These are phyloP conservation scores for Aviceda subcristata DNA, from an alignment of 2,113 vertebrate species.

Conservation along the genomic window DNA sequence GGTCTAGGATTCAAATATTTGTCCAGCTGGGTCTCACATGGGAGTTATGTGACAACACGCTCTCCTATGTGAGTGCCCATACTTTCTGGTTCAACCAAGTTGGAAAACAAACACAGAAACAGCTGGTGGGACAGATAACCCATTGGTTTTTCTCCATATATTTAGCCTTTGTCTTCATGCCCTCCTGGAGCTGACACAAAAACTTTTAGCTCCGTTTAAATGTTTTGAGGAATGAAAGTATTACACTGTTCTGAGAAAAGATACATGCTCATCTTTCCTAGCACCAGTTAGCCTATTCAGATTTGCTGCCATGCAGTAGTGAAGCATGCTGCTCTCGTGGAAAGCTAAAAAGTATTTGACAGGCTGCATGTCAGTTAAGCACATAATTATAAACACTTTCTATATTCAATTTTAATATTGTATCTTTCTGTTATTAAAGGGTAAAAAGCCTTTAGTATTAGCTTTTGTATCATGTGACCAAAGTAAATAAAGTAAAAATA, in stretches of 20 bases:
- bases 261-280: background rate
- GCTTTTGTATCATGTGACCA: background rate
- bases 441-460: background rate
- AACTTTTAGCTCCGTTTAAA: background rate
- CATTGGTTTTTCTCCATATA: background rate
- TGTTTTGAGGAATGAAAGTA: background rate
- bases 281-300: background rate
- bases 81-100: background rate
- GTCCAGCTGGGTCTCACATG: background rate
- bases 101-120: background rate
- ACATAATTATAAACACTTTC: background rate
- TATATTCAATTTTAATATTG: background rate
- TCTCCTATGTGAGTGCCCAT: background rate
- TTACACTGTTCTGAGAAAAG: background rate
- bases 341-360: background rate
- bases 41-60: background rate
- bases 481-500: slow-evolving; percentile 19
- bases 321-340: background rate
- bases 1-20: background rate
- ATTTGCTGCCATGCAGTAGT: background rate
- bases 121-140: background rate
- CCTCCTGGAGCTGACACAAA: background rate
- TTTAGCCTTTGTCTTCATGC: background rate
- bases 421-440: background rate
- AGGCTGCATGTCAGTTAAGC: background rate